Percentiles rank a stretch among this genome's conserved stretches.
These are phyloP conservation scores for Parthenolecanium corni DNA, from an alignment of 2,888 invertebrate species.

Conservation along the genomic window DNA sequence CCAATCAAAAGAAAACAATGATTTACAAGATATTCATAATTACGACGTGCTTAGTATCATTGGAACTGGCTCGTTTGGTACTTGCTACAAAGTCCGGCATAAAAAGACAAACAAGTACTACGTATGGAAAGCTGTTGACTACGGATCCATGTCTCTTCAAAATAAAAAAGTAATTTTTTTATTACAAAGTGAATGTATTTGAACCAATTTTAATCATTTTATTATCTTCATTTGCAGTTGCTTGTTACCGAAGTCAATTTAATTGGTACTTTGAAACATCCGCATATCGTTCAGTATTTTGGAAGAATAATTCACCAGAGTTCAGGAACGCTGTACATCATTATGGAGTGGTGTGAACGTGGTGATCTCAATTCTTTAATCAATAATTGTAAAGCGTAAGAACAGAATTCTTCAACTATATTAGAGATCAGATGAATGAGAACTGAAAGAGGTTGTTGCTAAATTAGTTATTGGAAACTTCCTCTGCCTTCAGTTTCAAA, in stretches of 20 bases:
- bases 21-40: conserved; percentile 36
- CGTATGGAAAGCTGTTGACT: conserved; percentile 53
- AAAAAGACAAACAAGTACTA: conserved; percentile 45
- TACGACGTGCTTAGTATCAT: conserved; percentile 49
- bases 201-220: neutral
- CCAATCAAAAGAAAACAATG: neutral
- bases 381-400: conserved; percentile 40
- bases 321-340: conserved; percentile 47
- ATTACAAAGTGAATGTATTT: neutral
- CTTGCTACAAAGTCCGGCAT: conserved; percentile 49
- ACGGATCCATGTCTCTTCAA: conserved; percentile 44
- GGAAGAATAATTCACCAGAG: conserved; percentile 47
- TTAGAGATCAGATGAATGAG: too few relatives aligned
- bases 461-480: too few relatives aligned
- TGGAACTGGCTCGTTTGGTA: conserved; percentile 48
- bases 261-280: conserved; percentile 45
- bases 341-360: conserved; percentile 52
- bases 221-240: conserved; percentile 33
- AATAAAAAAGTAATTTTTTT: conserved; percentile 41
- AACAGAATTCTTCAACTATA: neutral
- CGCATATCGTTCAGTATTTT: conserved; percentile 48
- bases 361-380: conserved; percentile 49
- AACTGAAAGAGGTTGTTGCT: too few relatives aligned
- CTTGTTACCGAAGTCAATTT: conserved; percentile 47
- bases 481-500: too few relatives aligned